Conservation (phyloP, 2,888 invertebrate species). For the Andrena marginata region DNA sequence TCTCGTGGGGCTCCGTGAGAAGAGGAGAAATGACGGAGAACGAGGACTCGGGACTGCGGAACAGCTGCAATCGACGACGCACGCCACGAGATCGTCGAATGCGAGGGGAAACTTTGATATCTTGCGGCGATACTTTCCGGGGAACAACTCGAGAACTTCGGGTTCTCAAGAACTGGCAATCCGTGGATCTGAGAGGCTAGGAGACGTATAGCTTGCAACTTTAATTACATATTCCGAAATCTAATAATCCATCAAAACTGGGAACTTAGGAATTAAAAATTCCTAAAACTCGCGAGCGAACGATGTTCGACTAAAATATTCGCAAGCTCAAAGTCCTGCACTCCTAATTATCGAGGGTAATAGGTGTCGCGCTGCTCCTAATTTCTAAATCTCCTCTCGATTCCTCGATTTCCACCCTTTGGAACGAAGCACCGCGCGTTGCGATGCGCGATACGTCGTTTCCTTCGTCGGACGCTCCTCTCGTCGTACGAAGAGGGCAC, state of each 20-base stretch:
- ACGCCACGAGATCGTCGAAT: slow-evolving; percentile 13
- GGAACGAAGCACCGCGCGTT: slow-evolving; percentile 41
- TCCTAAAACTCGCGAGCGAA: too few species aligned
- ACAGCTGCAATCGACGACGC: slow-evolving; percentile 47
- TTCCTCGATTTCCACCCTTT: not conserved
- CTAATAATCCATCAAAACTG: too few species aligned
- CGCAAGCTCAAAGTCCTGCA: too few species aligned
- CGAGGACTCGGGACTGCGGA: slow-evolving; percentile 29
- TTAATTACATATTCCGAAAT: too few species aligned
- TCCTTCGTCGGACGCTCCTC: slow-evolving; percentile 72
- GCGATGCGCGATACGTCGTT: slow-evolving; percentile 77
- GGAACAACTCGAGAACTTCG: not conserved
- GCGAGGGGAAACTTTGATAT: slow-evolving; percentile 5
- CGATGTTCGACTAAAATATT: too few species aligned
- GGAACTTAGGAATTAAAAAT: too few species aligned
- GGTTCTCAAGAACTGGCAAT: not conserved
- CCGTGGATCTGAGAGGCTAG: not conserved
- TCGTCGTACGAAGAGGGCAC: slow-evolving; percentile 47
- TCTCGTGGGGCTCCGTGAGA: slow-evolving; percentile 62
- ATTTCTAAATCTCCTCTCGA: not conserved
- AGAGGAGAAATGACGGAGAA: slow-evolving; percentile 58
- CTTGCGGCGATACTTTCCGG: not conserved
- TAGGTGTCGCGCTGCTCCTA: too few species aligned
- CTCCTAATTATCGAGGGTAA: too few species aligned
- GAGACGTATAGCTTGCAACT: too few species aligned